Evolutionary conservation across 2,797 vertebrate species (phyloP).

Genomic region (Crenuchus spilurus): DNA sequence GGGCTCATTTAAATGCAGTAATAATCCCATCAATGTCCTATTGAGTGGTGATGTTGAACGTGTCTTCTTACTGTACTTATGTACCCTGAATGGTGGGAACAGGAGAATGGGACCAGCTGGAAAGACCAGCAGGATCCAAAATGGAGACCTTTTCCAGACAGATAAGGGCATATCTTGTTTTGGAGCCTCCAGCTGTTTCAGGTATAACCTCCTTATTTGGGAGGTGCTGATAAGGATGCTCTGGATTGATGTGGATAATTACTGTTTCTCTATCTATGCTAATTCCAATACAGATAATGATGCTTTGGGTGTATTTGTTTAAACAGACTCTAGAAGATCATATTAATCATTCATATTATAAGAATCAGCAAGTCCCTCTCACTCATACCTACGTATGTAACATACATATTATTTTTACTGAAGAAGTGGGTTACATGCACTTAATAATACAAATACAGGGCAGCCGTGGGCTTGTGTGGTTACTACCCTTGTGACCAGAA

Average conservation of each 20-base stretch:
- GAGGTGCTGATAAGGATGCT: conserved; percentile 32
- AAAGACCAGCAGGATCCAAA: conserved; percentile 21
- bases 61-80: neutral
- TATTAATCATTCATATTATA: no score
- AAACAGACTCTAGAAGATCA: no score
- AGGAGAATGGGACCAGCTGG: conserved; percentile 23
- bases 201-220: conserved; percentile 44
- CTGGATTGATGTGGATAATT: conserved; percentile 14
- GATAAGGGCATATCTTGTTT: conserved; percentile 42
- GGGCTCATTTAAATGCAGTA: neutral
- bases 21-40: conserved; percentile 10
- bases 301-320: no score
- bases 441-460: no score
- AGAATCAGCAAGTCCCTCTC: neutral
- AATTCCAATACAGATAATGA: neutral
- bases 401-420: no score
- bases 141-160: conserved; percentile 37
- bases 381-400: no score
- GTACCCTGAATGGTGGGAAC: no score
- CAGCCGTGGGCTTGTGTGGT: no score
- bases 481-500: no score
- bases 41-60: conserved; percentile 41
- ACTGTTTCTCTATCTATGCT: conserved; percentile 6
- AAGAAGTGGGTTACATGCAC: no score
- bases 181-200: conserved; percentile 12